Evolutionary conservation across 1,140 invertebrate species (phyloP), one percentile per base, ranked within the genome.

Genomic region (Diorhabda elongata): DNA sequence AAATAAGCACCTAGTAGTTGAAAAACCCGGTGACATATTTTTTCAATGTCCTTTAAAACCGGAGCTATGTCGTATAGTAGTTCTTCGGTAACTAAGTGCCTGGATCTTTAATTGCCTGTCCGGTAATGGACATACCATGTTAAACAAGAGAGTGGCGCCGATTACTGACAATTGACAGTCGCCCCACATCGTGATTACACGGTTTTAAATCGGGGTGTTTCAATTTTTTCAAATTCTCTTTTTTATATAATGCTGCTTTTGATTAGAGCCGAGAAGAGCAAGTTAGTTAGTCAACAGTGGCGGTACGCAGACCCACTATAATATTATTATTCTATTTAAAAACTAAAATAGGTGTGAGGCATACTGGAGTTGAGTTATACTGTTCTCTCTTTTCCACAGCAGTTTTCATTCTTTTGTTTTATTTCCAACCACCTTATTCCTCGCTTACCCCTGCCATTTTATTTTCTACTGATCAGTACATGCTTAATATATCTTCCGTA

Each of bases 121-220:
- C 71, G 72, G 78, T 80, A 80, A 80, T 80, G 78, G 78, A 80
- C 76, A 75, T 80, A 79, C 76, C 78, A 74, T 80, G 78, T 80
- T 74, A 64, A 76, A 80, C 78, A 78, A 75, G 72, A 64, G 69
- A 75, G 69, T 78, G 77, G 76, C 77, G 76, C 77, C 77, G 78
- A 68, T 70, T 67, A 67, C 58, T 75, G 69, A 77, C 77, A 77
- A 76, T 75, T 76, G 77, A 78, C 76, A 72, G 73, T 72, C 78
- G 74, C 78, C 78, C 75, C 78, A 78, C 78, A 77, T 75, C 58
- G 75, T 73, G 74, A 68, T 69, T 56, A 75, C 71, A 70, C 67
- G 67, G 69, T 69, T 76, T 70, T 71, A 71, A 75, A 52, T 9
- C 63, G 67, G 64, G 64, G 59, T 69, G 9, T 56, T 61, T 52